phyloP scores from a whole-genome alignment of 2,888 invertebrate species.

The Drosophila kokeensis region DNA sequence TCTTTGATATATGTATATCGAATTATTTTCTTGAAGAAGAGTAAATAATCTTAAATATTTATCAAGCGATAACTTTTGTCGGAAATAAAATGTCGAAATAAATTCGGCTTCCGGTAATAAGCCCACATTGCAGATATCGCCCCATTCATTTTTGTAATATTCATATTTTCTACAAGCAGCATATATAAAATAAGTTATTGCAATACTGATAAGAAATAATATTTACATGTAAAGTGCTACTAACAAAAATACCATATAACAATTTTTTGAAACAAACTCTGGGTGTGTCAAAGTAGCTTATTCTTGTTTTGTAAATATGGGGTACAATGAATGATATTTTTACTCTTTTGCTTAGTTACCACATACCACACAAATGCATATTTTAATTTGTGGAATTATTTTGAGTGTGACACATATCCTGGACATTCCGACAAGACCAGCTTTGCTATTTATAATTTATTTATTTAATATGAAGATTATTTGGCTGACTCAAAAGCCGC shows the following conservation, averaged over 20 bases:
- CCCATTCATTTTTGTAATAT: not conserved
- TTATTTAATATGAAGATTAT: not conserved
- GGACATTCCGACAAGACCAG: not conserved
- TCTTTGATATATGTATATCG: too few species aligned
- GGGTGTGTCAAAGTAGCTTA: not conserved
- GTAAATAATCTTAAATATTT: too few species aligned
- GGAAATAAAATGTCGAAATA: not conserved
- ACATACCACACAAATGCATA: not conserved
- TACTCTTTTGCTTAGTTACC: fast-evolving
- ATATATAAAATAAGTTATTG: not conserved
- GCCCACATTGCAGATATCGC: not conserved
- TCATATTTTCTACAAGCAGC: not conserved
- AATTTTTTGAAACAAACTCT: too few species aligned
- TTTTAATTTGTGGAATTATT: not conserved
- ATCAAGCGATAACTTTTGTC: not conserved
- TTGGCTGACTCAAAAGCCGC: not conserved
- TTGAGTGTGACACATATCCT: not conserved
- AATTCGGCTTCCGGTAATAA: not conserved
- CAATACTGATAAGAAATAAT: not conserved
- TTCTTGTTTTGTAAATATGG: not conserved
- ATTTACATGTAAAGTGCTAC: not conserved
- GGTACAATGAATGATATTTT: too few species aligned
- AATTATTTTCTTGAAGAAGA: too few species aligned
- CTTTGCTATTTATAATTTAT: not conserved
- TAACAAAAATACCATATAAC: too few species aligned